Evolutionary conservation across 2,797 vertebrate species (phyloP).

Genomic region (Acipenser transmontanus): DNA sequence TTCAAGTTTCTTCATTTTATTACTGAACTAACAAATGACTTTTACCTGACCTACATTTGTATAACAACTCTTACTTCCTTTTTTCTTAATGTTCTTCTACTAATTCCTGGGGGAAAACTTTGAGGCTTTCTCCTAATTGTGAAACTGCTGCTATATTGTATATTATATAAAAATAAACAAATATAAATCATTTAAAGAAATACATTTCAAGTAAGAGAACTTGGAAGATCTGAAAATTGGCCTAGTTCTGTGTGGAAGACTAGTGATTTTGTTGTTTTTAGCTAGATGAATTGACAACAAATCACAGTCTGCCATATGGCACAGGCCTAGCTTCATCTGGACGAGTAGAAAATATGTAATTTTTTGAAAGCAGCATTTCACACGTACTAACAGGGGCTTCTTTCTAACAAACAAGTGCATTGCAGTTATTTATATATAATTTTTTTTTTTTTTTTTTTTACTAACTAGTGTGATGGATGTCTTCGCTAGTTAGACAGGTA

Average conservation of each 20-base stretch:
- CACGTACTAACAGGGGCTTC: conserved; percentile 30
- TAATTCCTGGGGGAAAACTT: conserved; percentile 35
- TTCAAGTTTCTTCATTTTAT: no score
- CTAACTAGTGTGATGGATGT: conserved; percentile 36
- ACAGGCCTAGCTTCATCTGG: conserved; percentile 92
- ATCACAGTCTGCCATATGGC: conserved; percentile 98
- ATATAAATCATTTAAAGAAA: conserved; percentile 24
- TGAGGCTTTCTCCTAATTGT: conserved; percentile 58
- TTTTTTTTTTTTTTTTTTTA: conserved; percentile 25
- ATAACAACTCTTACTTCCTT: background rate
- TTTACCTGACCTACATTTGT: background rate
- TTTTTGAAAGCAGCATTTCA: conserved; percentile 70
- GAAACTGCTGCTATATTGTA: conserved; percentile 52
- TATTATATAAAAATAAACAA: background rate
- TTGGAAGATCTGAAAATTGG: conserved; percentile 71
- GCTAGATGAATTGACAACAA: conserved; percentile 95
- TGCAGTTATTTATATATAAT: conserved; percentile 15
- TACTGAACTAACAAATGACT: conserved; percentile 5
- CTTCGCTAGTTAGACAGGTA: background rate
- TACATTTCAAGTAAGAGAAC: background rate
- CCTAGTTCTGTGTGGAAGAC: conserved; percentile 98
- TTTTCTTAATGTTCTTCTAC: conserved; percentile 30
- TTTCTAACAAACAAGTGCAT: conserved; percentile 49
- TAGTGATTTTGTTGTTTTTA: conserved; percentile 99
- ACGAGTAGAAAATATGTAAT: conserved; percentile 57